A percentile compares a stretch with the other conserved stretches of the same genome.
phyloP scores from a whole-genome alignment of 1,140 invertebrate species.

The Triops longicaudatus region DNA sequence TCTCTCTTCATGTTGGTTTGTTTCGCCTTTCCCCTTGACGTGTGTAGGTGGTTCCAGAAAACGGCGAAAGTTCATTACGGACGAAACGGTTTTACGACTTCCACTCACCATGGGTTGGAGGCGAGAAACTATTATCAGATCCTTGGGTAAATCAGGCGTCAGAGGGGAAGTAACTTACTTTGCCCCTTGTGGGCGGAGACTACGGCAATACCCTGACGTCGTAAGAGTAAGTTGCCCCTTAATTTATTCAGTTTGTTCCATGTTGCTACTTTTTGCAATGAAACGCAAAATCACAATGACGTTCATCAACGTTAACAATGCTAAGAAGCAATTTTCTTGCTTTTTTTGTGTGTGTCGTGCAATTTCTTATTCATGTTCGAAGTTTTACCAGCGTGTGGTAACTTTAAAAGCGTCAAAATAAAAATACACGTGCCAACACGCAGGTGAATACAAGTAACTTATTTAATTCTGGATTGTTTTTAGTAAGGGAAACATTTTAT shows the following conservation, averaged over 20 bases:
- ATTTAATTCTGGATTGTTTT: too few species aligned
- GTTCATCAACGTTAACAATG: too few species aligned
- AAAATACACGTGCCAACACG: too few species aligned
- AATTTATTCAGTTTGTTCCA: too few species aligned
- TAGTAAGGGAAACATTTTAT: too few species aligned
- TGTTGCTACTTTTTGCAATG: too few species aligned
- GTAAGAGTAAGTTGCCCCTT: slow-evolving; percentile 34
- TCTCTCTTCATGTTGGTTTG: neutral
- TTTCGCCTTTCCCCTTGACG: neutral
- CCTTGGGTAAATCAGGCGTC: slow-evolving; percentile 66
- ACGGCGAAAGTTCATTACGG: slow-evolving; percentile 36
- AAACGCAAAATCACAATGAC: neutral
- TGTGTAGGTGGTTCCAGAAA: slow-evolving; percentile 27
- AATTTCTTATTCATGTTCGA: neutral
- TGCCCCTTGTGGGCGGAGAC: slow-evolving; percentile 71
- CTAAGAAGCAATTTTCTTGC: slow-evolving; percentile 20
- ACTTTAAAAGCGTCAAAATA: too few species aligned
- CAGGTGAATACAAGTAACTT: too few species aligned
- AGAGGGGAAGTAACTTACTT: slow-evolving; percentile 81
- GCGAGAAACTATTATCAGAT: slow-evolving; percentile 75
- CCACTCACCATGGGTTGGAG: slow-evolving; percentile 79
- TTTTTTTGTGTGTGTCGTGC: too few species aligned
- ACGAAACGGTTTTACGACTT: slow-evolving; percentile 56
- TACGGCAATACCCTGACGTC: slow-evolving; percentile 63
- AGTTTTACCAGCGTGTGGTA: too few species aligned